These are phyloP conservation scores for Apamea epomidion DNA, from an alignment of 2,888 invertebrate genomes.

Conservation along the genomic window DNA sequence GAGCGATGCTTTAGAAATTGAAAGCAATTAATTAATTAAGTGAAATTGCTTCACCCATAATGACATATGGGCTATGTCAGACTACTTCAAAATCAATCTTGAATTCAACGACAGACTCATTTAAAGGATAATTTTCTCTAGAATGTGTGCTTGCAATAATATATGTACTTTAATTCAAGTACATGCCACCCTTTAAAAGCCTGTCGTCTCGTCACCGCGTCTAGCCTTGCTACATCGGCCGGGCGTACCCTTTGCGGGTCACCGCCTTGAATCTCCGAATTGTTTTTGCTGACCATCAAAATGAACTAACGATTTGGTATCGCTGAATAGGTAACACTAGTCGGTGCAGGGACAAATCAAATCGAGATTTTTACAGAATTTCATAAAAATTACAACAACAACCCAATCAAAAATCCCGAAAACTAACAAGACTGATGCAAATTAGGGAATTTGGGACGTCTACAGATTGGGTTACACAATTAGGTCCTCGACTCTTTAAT, in stretches of 20 bases:
- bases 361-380: not conserved
- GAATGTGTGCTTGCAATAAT: conserved; percentile 32
- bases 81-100: conserved; percentile 33
- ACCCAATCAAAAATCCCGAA: not conserved
- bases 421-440: not conserved
- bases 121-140: conserved; percentile 5
- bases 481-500: not conserved
- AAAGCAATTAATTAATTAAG: conserved; percentile 20
- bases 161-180: conserved; percentile 26
- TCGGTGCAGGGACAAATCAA: not conserved
- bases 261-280: conserved; percentile 15
- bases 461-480: not conserved
- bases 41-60: not conserved
- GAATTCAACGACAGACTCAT: conserved; percentile 16
- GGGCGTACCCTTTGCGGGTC: conserved; percentile 44
- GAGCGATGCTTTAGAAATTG: conserved; percentile 1
- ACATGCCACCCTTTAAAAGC: conserved; percentile 8
- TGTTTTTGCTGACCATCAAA: conserved; percentile 33
- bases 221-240: conserved; percentile 41
- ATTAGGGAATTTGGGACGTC: not conserved
- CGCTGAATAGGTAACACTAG: not conserved
- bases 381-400: not conserved
- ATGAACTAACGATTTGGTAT: not conserved
- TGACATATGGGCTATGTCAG: not conserved
- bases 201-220: conserved; percentile 17